Base-by-base conservation (phyloP, 1,140 invertebrate species). In the Bombyx mandarina region DNA sequence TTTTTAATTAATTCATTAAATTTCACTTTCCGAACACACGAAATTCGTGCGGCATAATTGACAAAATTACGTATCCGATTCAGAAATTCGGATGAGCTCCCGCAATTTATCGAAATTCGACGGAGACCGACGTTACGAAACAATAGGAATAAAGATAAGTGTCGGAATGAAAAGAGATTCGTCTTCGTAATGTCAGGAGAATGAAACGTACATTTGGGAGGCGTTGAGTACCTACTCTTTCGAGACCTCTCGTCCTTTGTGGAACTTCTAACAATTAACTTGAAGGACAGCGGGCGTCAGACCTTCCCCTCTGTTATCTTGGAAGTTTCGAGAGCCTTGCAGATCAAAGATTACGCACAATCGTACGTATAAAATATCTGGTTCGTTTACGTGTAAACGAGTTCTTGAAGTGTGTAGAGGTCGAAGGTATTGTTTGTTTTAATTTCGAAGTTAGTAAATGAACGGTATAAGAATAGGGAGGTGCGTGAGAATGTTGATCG, bases 221-320 rank as follows among this genome's bases (percentile, higher is more conserved):
- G 58, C 57, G 57, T 56, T 18, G 57, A 63, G 62, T 47, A 45
- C 22, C 42, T 59, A 52, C 50, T 59, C 57, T 56, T 48, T 44
- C 43, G 42, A 18, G 52, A 48, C 54, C 61, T 58, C 53, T 62
- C 57, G 61, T 44, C 54, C 50, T 56, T 61, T 61, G 58, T 56
- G 51, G 48, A 56, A 60, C 45, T 57, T 51, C 57, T 63, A 46
- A 63, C 56, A 63, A 63, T 63, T 63, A 63, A 63, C 57, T 63
- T 57, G 58, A 60, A 60, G 62, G 62, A 53, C 55, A 46, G 52
- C 43, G 18, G 54, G 46, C 12, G 49, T 46, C 42, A 35, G 52
- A 50, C 56, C 57, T 54, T 45, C 43, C 52, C 51, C 48, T 60
- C 60, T 64, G 58, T 64, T 60, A 60, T 63, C 52, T 52, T 8